Evolutionary conservation across 2,888 invertebrate species (phyloP).

Genomic region (Charanyca ferruginea): DNA sequence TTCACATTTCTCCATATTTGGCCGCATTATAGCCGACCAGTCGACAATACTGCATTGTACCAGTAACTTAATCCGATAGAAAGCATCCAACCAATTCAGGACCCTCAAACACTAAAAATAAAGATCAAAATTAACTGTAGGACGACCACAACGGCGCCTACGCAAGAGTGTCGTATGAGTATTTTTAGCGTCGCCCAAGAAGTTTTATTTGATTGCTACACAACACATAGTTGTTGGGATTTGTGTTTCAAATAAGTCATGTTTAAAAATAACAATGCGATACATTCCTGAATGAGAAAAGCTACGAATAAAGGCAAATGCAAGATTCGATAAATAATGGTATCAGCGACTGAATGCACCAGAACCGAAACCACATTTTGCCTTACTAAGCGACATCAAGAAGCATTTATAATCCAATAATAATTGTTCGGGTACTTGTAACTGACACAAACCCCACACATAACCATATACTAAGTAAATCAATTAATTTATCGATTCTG

Average conservation of each 20-base stretch:
- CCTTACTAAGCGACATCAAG: slow-evolving; percentile 9
- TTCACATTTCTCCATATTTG: slow-evolving; percentile 67
- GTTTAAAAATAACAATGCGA: slow-evolving; percentile 64
- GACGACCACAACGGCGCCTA: slow-evolving; percentile 58
- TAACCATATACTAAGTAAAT: slow-evolving; percentile 1
- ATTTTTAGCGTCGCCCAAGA: slow-evolving; percentile 66
- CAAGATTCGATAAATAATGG: slow-evolving; percentile 45
- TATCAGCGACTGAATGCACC: slow-evolving; percentile 16
- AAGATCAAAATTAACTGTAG: slow-evolving; percentile 36
- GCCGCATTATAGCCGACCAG: slow-evolving; percentile 61
- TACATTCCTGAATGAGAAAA: slow-evolving; percentile 53
- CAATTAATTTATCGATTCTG: slow-evolving; percentile 28
- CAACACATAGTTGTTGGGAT: slow-evolving; percentile 63
- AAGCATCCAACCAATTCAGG: slow-evolving; percentile 8
- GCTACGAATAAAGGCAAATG: slow-evolving; percentile 34
- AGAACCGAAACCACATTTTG: slow-evolving; percentile 21
- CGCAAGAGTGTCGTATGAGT: slow-evolving; percentile 64
- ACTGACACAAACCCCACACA: not conserved
- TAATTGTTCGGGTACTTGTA: slow-evolving; percentile 7
- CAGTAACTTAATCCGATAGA: slow-evolving; percentile 65
- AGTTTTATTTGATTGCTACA: slow-evolving; percentile 68
- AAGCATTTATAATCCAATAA: slow-evolving; percentile 15
- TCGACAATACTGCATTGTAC: slow-evolving; percentile 62
- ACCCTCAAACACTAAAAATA: slow-evolving; percentile 18
- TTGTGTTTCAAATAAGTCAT: slow-evolving; percentile 65